These are phyloP conservation scores for Conopomorpha cramerella DNA, from an alignment of 1,140 invertebrate species.

Conservation along the genomic window DNA sequence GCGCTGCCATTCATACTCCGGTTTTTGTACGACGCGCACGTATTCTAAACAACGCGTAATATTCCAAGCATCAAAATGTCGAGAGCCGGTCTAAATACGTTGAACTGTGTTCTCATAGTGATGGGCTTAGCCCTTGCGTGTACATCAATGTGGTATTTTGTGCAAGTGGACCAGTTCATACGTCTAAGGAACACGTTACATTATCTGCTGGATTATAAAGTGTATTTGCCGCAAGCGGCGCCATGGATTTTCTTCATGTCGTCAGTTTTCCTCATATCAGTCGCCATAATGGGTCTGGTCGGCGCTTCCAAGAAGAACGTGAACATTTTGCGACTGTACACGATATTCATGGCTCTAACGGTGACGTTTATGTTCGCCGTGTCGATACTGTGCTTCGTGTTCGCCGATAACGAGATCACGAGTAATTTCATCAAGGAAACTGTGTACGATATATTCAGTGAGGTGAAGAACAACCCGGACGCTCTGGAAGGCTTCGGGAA, in stretches of 20 bases:
- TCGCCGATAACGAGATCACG: background rate
- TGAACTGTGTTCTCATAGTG: too few species aligned
- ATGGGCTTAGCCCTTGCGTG: too few species aligned
- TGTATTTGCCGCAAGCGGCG: background rate
- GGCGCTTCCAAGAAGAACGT: too few species aligned
- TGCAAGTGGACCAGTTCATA: too few species aligned
- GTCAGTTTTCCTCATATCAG: background rate
- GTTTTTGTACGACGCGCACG: too few species aligned
- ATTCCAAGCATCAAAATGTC: too few species aligned
- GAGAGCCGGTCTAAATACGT: too few species aligned
- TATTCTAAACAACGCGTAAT: too few species aligned
- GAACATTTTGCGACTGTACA: too few species aligned
- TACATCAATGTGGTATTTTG: too few species aligned
- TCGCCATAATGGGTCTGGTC: background rate
- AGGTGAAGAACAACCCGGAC: background rate
- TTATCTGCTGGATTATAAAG: background rate
- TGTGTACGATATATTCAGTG: background rate
- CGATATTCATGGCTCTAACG: background rate
- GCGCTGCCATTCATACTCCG: too few species aligned
- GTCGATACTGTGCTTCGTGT: background rate
- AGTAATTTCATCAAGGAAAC: background rate
- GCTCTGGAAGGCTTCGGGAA: background rate
- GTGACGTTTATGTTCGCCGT: background rate
- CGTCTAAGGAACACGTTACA: background rate
- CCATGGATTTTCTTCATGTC: background rate